Conservation (phyloP, 2,888 invertebrate genomes). For the Cataglyphis albicans region DNA sequence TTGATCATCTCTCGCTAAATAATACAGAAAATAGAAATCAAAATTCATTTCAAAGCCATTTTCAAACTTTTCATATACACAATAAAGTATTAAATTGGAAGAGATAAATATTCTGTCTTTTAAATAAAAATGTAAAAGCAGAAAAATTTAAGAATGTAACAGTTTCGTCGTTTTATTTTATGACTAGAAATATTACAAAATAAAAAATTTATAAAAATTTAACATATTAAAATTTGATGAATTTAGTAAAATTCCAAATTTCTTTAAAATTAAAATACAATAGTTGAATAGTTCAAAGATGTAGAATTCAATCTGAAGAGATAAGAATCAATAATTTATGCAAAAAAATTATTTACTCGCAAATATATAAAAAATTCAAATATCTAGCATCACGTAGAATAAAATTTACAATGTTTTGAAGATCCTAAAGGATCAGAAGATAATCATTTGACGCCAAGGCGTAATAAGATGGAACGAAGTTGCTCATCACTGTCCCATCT, state of each 20-base stretch:
- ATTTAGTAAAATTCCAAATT: not conserved
- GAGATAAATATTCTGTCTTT: not conserved
- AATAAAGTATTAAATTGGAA: not conserved
- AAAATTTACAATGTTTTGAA: slow-evolving; percentile 1
- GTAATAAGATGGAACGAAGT: not conserved
- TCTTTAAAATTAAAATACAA: not conserved
- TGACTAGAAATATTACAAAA: not conserved
- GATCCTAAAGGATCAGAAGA: not conserved
- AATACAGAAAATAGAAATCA: not conserved
- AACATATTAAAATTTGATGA: not conserved
- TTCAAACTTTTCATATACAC: not conserved
- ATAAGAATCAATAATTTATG: not conserved
- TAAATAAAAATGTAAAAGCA: not conserved
- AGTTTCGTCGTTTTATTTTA: not conserved
- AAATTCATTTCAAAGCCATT: not conserved
- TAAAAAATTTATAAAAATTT: not conserved
- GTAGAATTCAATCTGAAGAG: not conserved
- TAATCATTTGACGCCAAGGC: not conserved
- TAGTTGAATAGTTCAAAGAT: not conserved
- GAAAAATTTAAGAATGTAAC: not conserved
- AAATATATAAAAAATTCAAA: no score
- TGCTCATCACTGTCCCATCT: slow-evolving; percentile 25
- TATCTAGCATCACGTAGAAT: not conserved
- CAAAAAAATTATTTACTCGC: not conserved
- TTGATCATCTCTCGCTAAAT: not conserved